Percentiles rank a stretch among this genome's conserved stretches.
Conservation (phyloP, 1,140 invertebrate genomes). For the Leptonema lineaticorne region DNA sequence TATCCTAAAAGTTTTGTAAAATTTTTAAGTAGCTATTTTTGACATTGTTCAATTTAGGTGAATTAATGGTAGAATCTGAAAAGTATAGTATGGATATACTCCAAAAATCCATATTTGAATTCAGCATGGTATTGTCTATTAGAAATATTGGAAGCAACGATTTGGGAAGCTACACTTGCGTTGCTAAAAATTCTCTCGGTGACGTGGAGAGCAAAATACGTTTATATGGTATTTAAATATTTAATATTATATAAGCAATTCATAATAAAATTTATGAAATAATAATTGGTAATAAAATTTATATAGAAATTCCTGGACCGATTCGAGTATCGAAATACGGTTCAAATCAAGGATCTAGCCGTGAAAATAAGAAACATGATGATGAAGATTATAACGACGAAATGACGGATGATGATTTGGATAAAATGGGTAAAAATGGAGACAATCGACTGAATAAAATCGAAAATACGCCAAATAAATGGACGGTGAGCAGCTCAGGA, state of each 20-base stretch:
- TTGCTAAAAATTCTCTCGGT: conserved; percentile 88
- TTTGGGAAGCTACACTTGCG: conserved; percentile 84
- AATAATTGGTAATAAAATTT: conserved; percentile 3
- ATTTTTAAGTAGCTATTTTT: too few species aligned
- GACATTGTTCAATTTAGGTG: background rate
- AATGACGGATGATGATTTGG: conserved; percentile 21
- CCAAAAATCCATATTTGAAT: conserved; percentile 77
- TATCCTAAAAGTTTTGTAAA: too few species aligned
- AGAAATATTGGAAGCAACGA: conserved; percentile 78
- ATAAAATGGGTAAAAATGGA: background rate
- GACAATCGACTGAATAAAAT: conserved; percentile 31
- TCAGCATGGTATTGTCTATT: conserved; percentile 83
- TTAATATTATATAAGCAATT: background rate
- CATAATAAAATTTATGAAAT: background rate
- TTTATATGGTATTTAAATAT: conserved; percentile 77
- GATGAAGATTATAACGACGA: conserved; percentile 36
- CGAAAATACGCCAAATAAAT: conserved; percentile 35
- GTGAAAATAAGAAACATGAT: conserved; percentile 17
- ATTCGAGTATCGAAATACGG: background rate
- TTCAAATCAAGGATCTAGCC: background rate
- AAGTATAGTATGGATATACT: conserved; percentile 72
- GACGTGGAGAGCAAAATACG: conserved; percentile 87
- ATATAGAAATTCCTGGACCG: conserved; percentile 36
- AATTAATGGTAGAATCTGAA: conserved; percentile 4
- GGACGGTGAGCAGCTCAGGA: conserved; percentile 25